A percentile compares a stretch with the other conserved stretches of the same genome.
Evolutionary conservation across 2,888 invertebrate species (phyloP).

Genomic region (Hartigia nigra): DNA sequence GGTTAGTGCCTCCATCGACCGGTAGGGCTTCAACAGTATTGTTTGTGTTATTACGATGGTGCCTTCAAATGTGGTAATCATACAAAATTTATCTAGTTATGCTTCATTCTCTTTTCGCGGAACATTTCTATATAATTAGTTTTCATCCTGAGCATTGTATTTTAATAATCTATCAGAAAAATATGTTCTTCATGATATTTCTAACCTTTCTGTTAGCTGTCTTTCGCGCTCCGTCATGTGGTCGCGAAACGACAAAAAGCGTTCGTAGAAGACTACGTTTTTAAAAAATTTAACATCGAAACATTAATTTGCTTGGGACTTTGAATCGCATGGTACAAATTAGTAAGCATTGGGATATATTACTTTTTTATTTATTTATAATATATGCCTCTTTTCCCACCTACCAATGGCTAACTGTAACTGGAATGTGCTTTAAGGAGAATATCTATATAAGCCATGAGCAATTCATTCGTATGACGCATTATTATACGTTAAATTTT

Average conservation of each 20-base stretch:
- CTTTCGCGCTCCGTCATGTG: neutral
- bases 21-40: conserved; percentile 32
- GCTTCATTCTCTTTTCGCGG: neutral
- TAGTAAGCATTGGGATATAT: neutral
- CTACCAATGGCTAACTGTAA: neutral
- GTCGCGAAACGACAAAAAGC: neutral
- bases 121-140: neutral
- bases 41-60: conserved; percentile 39
- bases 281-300: neutral
- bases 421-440: neutral
- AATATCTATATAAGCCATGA: neutral
- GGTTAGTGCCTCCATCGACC: conserved; percentile 41
- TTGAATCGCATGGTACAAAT: neutral
- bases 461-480: neutral
- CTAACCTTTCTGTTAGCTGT: neutral
- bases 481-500: neutral
- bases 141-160: neutral
- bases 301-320: neutral
- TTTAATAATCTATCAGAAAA: neutral
- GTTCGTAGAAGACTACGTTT: neutral
- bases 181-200: neutral
- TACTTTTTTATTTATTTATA: neutral
- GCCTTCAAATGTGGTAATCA: conserved; percentile 41
- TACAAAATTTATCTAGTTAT: neutral
- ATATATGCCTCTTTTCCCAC: neutral